phyloP scores from a whole-genome alignment of 2,797 vertebrate species.

The Pangasius krempfi region DNA sequence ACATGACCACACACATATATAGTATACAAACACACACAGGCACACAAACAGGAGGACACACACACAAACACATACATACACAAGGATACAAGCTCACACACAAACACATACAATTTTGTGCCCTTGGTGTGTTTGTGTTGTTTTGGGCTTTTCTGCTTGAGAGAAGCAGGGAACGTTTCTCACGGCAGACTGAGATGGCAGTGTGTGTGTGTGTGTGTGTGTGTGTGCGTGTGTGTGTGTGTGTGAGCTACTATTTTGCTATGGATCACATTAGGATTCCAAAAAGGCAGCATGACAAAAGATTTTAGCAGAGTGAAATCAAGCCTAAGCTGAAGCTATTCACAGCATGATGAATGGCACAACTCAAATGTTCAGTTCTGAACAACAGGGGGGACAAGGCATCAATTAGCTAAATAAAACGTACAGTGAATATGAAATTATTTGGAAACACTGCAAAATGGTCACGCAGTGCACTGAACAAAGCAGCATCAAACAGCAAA shows the following conservation, averaged over 20 bases:
- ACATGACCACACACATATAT: constrained; percentile 28
- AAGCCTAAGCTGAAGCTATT: constrained; percentile 29
- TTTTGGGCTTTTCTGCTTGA: constrained; percentile 13
- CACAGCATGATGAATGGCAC: constrained; percentile 33
- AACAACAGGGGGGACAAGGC: constrained; percentile 22
- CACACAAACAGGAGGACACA: constrained; percentile 21
- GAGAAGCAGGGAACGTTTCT: constrained; percentile 27
- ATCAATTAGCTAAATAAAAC: constrained; percentile 32
- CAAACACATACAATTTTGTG: constrained; percentile 15
- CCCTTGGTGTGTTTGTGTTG: constrained; percentile 4
- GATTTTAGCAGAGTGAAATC: constrained; percentile 43
- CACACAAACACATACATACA: constrained; percentile 8
- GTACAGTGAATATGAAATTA: constrained; percentile 17
- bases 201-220: constrained; percentile 9
- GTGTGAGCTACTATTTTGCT: constrained; percentile 25
- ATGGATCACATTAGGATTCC: constrained; percentile 37
- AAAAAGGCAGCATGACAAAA: constrained; percentile 45
- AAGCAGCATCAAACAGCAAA: constrained; percentile 9
- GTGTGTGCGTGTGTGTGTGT: constrained; percentile 21
- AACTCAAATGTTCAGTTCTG: constrained; percentile 21
- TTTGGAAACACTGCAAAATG: constrained; percentile 7
- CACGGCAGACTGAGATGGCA: constrained; percentile 3
- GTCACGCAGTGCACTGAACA: neutral
- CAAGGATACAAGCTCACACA: neutral
- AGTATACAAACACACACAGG: constrained; percentile 48